Percentiles rank a stretch among this genome's conserved stretches.
Evolutionary conservation across 2,113 vertebrate genomes (phyloP).

Genomic region (Mastomys natalensis): DNA sequence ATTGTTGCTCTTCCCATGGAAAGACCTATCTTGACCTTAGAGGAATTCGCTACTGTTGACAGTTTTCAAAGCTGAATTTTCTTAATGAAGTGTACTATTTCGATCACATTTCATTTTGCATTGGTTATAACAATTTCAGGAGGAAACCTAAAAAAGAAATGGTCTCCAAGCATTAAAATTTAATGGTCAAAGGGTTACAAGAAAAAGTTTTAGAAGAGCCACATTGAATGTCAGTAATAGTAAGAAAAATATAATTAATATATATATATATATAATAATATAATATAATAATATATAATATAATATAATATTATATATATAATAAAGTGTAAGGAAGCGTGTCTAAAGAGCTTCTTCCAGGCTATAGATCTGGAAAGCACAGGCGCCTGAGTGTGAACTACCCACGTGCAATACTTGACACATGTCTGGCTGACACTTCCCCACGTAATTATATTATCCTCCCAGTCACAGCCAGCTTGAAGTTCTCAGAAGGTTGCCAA

Average conservation of each 20-base stretch:
- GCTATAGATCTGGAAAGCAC: neutral
- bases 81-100: slow-evolving; percentile 22
- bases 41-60: neutral
- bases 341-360: neutral
- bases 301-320: neutral
- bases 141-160: neutral
- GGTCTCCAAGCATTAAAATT: neutral
- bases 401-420: neutral
- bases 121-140: neutral
- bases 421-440: neutral
- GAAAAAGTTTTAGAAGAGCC: neutral
- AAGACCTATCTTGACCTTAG: neutral
- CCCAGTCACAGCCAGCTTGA: neutral
- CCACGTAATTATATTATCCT: neutral
- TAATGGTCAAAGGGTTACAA: neutral
- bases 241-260: neutral
- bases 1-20: neutral
- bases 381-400: neutral
- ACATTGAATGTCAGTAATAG: neutral
- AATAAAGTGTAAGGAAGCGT: neutral
- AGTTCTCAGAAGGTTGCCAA: neutral
- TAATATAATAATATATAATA: too few species aligned
- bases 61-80: neutral
- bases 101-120: neutral
- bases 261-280: neutral